Percentiles rank a stretch among this genome's conserved stretches.
phyloP scores from a whole-genome alignment of 2,797 vertebrate species.

The Argyrosomus regius region DNA sequence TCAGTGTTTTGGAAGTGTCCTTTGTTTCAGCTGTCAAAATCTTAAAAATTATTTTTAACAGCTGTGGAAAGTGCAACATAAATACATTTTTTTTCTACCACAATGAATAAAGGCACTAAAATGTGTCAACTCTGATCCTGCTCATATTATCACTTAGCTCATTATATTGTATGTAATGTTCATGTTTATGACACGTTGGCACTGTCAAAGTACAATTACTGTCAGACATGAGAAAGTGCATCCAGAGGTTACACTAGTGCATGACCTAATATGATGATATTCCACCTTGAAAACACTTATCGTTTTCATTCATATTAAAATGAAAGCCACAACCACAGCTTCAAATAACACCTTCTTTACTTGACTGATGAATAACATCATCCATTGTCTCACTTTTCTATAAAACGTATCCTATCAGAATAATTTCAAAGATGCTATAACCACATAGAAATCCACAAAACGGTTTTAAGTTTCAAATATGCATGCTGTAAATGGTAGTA shows the following conservation, averaged over 20 bases:
- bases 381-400: background rate
- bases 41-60: background rate
- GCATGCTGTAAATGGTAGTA: background rate
- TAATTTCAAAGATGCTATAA: background rate
- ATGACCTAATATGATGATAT: background rate
- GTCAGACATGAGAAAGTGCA: conserved; percentile 5
- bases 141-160: background rate
- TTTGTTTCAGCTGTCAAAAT: background rate
- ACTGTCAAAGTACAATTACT: background rate
- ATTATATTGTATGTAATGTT: background rate
- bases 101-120: background rate
- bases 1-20: background rate
- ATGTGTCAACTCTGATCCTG: background rate
- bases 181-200: conserved; percentile 13
- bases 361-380: background rate
- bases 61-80: background rate
- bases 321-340: background rate
- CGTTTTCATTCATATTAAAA: background rate
- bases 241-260: conserved; percentile 11
- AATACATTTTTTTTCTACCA: background rate
- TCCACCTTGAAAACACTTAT: background rate
- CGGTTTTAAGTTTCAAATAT: conserved; percentile 6
- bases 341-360: background rate
- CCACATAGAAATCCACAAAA: background rate
- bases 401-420: background rate